Evolutionary conservation across 2,113 vertebrate genomes (phyloP), one percentile per base, ranked within the genome.

Genomic region (Mobula birostris): DNA sequence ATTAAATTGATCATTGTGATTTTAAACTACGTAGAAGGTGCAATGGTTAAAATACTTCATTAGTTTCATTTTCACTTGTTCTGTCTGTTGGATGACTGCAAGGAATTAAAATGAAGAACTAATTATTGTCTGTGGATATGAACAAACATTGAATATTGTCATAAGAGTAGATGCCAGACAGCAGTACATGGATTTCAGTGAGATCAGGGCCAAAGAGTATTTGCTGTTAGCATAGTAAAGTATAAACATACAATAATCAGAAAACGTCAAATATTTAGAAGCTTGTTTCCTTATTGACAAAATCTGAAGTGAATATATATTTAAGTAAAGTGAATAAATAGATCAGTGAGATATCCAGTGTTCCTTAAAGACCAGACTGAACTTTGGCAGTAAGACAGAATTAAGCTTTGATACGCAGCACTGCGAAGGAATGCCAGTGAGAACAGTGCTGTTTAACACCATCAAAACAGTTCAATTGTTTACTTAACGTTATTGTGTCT

Each of bases 401-500:
- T 93, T 93, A 56, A 12, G 68, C 70, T 48, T 5, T 0, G 70
- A 56, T 74, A 74, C 17, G 9, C 0, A 24, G 17, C 3, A 15
- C 70, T 63, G 68, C 36, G 12, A 48, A 21, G 15, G 70, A 74
- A 93, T 7, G 36, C 24, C 70, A 48, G 74, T 74, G 68, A 76
- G 15, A 93, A 76, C n/a, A 24, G 40, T 74, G 24, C 68, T 29
- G 70, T 19, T 56, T 93, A 93, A 74, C 68, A 93, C 61, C 91
- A 93, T 93, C 70, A 74, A 93, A 93, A 93, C 70, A 24, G n/a
- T 27, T 93, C 70, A 74, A 56, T 29, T 56, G 36, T 93, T 93
- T 56, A 93, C n/a, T 93, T 93, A 74, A 93, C 74, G 68, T 93
- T 93, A 74, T 93, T 93, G 70, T 93, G 40, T 48, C 91, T 74